Conservation (phyloP, 2,797 vertebrate genomes). For the Karalla daura region DNA sequence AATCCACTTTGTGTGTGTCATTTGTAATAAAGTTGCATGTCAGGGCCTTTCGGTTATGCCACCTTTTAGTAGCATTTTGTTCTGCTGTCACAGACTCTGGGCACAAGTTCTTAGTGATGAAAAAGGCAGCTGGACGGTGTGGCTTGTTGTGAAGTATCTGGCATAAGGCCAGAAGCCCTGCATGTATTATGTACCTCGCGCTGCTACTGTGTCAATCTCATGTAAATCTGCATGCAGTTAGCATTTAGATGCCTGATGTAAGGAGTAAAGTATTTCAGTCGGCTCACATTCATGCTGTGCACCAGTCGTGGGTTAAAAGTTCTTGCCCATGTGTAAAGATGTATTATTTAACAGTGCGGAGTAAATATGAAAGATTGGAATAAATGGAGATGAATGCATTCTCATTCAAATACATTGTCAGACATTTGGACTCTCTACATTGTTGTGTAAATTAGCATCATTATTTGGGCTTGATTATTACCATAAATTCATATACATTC, state of each 20-base stretch:
- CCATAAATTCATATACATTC: slow-evolving; percentile 22
- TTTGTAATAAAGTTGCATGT: background rate
- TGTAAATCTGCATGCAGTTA: slow-evolving; percentile 50
- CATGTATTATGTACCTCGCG: slow-evolving; percentile 61
- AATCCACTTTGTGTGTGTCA: background rate
- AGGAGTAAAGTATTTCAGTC: background rate
- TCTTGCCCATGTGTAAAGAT: background rate
- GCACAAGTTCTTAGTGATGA: slow-evolving; percentile 32
- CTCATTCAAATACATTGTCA: slow-evolving; percentile 19
- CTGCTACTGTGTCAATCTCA: slow-evolving; percentile 57
- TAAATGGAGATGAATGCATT: slow-evolving; percentile 5
- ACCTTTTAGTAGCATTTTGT: slow-evolving; percentile 2
- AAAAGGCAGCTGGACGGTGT: slow-evolving; percentile 67
- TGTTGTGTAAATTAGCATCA: slow-evolving; percentile 44
- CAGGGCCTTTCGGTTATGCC: background rate
- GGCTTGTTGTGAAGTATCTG: slow-evolving; percentile 58
- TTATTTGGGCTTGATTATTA: slow-evolving; percentile 39
- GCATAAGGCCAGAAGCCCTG: slow-evolving; percentile 61
- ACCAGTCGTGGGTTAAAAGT: background rate
- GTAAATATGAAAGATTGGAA: no score
- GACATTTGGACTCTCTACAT: slow-evolving; percentile 6
- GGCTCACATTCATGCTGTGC: background rate
- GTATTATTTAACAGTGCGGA: background rate
- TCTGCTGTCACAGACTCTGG: slow-evolving; percentile 22
- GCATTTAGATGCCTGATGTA: slow-evolving; percentile 11